phyloP scores from a whole-genome alignment of 2,113 vertebrate species.

The Promerops cafer region DNA sequence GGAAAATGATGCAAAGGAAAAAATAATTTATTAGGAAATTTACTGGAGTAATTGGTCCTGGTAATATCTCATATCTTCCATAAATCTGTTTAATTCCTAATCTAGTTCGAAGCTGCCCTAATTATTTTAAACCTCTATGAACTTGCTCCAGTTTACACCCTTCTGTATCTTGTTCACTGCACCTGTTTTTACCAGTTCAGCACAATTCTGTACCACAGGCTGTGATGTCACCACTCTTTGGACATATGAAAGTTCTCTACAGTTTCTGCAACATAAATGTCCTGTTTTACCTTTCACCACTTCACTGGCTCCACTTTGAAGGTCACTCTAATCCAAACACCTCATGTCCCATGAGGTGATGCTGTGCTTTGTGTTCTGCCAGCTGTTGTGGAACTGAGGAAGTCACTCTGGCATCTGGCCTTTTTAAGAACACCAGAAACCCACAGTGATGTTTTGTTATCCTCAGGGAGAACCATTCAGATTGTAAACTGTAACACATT shows the following conservation, averaged over 20 bases:
- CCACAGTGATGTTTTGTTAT: background rate
- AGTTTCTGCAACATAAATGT: background rate
- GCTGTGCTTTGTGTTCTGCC: background rate
- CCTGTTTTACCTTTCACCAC: background rate
- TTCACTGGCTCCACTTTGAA: background rate
- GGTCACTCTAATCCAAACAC: background rate
- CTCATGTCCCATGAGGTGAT: background rate
- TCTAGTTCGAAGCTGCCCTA: background rate
- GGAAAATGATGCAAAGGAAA: background rate
- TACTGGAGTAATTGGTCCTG: background rate
- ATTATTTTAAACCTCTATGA: background rate
- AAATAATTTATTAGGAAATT: background rate
- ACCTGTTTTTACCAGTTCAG: background rate
- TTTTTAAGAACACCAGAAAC: background rate
- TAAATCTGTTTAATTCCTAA: background rate
- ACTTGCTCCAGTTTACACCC: background rate
- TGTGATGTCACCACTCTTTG: background rate
- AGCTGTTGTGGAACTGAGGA: background rate
- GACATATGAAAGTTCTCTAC: background rate
- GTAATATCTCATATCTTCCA: background rate
- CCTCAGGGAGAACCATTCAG: background rate
- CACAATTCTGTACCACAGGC: background rate
- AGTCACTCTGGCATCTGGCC: background rate
- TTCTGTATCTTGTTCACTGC: background rate
- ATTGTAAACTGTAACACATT: background rate